Conservation (phyloP, 2,797 vertebrate species). For the Labeo calbasu region DNA sequence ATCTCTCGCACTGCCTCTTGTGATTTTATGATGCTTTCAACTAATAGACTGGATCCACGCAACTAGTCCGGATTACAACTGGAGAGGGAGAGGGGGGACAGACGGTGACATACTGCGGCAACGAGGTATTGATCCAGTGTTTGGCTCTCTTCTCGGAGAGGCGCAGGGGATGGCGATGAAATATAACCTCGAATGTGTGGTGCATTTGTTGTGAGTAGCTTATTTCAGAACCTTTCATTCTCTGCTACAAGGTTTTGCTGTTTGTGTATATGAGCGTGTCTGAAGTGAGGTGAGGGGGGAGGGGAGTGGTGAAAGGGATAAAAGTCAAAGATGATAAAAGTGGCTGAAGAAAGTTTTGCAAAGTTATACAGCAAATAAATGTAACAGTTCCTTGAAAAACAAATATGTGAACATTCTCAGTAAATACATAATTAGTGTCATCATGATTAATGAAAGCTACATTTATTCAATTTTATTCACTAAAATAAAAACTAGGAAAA, state of each 20-base stretch:
- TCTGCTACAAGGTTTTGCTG: neutral
- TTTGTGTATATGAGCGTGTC: neutral
- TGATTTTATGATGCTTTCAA: conserved; percentile 42
- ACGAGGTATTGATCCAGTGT: conserved; percentile 45
- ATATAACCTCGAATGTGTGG: conserved; percentile 23
- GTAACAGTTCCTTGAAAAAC: neutral
- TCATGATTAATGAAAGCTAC: neutral
- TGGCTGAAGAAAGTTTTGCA: neutral
- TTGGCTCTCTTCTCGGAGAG: conserved; percentile 23
- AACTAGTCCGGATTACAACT: conserved; percentile 15
- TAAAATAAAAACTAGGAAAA: neutral
- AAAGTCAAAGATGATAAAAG: neutral
- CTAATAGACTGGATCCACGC: conserved; percentile 31
- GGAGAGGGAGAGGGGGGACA: conserved; percentile 6
- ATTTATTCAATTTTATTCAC: neutral
- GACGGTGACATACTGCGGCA: conserved; percentile 32
- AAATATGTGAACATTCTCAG: neutral
- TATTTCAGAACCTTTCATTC: conserved; percentile 17
- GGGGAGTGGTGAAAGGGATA: neutral
- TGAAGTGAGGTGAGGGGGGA: neutral
- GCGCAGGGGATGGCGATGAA: neutral
- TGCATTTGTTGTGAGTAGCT: conserved; percentile 20
- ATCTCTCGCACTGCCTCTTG: neutral
- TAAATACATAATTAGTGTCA: neutral
- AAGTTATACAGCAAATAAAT: neutral